Evolutionary conservation across 2,113 vertebrate genomes (phyloP).

Genomic region (Chaetura pelagica): DNA sequence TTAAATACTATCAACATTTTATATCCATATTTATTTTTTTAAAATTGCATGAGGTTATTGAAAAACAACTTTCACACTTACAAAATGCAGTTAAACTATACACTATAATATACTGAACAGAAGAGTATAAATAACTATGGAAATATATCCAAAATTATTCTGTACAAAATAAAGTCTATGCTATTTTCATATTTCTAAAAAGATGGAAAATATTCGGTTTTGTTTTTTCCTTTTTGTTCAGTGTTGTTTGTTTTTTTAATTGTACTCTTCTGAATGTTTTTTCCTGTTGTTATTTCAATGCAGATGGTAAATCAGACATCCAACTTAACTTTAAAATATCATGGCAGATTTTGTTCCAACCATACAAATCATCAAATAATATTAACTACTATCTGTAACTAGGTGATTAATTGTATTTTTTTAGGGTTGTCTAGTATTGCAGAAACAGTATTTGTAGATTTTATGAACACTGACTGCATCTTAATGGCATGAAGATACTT

Average conservation of each 20-base stretch:
- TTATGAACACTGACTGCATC: not conserved
- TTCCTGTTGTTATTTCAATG: not conserved
- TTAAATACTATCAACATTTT: not conserved
- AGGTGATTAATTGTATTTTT: not conserved
- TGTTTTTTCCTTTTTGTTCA: not conserved
- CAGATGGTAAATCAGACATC: not conserved
- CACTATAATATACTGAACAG: not conserved
- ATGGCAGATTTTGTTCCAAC: not conserved
- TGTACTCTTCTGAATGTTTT: not conserved
- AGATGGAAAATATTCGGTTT: not conserved
- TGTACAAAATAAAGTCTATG: not conserved
- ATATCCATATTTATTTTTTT: not conserved
- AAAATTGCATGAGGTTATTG: not conserved
- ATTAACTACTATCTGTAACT: not conserved
- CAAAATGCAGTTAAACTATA: not conserved
- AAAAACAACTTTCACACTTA: not conserved
- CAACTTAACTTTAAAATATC: not conserved
- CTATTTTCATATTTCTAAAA: not conserved
- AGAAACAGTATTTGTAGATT: not conserved
- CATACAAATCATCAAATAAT: not conserved
- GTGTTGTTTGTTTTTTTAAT: fast-evolving
- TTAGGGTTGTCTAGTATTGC: not conserved
- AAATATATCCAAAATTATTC: not conserved
- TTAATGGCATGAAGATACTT: not conserved
- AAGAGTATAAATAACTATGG: not conserved